phyloP scores from a whole-genome alignment of 2,797 vertebrate genomes.

The Podarcis siculus region DNA sequence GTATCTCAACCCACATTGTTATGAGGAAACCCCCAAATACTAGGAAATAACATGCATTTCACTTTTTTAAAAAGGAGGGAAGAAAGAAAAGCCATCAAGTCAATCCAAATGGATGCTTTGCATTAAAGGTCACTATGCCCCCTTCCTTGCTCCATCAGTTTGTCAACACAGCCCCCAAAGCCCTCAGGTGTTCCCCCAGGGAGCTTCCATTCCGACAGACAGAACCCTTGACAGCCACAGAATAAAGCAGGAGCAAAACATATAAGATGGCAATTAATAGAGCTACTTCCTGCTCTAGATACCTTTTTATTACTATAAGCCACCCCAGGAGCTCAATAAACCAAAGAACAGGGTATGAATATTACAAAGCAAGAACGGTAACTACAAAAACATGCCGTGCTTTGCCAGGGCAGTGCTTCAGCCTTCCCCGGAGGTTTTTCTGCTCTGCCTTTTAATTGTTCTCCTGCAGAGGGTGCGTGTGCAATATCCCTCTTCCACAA shows the following conservation, averaged over 20 bases:
- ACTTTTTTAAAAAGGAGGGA: not conserved
- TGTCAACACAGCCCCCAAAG: not conserved
- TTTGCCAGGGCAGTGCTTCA: conserved; percentile 28
- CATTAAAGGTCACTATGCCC: not conserved
- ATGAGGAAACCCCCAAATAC: not conserved
- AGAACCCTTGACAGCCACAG: not conserved
- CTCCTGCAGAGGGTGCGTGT: not conserved
- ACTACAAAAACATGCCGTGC: not conserved
- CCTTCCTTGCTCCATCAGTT: not conserved
- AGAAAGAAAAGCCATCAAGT: not conserved
- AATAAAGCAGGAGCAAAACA: not conserved
- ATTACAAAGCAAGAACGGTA: not conserved
- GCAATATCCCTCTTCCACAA: not conserved
- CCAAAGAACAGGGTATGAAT: not conserved
- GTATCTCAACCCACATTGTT: not conserved
- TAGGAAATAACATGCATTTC: not conserved
- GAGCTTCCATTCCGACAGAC: not conserved
- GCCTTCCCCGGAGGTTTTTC: conserved; percentile 53
- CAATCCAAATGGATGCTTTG: not conserved
- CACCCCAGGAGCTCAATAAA: not conserved
- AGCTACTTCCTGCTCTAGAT: not conserved
- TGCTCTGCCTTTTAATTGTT: conserved; percentile 45
- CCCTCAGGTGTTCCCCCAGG: not conserved
- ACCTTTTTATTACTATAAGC: not conserved
- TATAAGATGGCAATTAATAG: not conserved